Conservation (phyloP, 2,888 invertebrate genomes). For the Mellilla xanthometata region DNA sequence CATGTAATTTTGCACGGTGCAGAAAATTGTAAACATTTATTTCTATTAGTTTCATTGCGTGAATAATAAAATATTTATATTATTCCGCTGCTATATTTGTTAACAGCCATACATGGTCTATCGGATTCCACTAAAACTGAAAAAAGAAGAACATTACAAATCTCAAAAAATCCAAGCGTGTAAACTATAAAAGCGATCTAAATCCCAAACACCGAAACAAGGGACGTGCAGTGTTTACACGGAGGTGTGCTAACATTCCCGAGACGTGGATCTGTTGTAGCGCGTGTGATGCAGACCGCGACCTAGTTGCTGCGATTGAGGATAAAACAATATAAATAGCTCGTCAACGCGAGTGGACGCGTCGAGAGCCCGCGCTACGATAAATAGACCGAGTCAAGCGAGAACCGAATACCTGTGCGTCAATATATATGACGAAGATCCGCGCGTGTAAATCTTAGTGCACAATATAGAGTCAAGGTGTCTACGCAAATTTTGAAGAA, state of each 20-base stretch:
- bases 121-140: too few species aligned
- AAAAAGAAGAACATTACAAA: too few species aligned
- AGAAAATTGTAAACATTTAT: not conserved
- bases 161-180: not conserved
- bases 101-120: not conserved
- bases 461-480: too few species aligned
- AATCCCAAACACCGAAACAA: slow-evolving; percentile 38
- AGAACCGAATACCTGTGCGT: slow-evolving; percentile 30
- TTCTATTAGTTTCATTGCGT: not conserved
- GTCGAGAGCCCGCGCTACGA: slow-evolving; percentile 41
- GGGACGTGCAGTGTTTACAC: slow-evolving; percentile 48
- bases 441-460: too few species aligned
- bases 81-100: not conserved
- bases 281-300: slow-evolving; percentile 73
- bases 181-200: slow-evolving; percentile 9
- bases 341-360: slow-evolving; percentile 69
- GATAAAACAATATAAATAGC: slow-evolving; percentile 82
- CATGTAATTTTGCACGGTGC: not conserved
- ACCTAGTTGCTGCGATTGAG: slow-evolving; percentile 80
- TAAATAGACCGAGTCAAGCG: slow-evolving; percentile 40
- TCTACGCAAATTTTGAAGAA: too few species aligned
- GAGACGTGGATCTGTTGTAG: slow-evolving; percentile 57
- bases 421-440: too few species aligned
- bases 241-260: slow-evolving; percentile 44
- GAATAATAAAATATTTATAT: not conserved